Conservation (phyloP, 1,140 invertebrate genomes). For the Plodia interpunctella region DNA sequence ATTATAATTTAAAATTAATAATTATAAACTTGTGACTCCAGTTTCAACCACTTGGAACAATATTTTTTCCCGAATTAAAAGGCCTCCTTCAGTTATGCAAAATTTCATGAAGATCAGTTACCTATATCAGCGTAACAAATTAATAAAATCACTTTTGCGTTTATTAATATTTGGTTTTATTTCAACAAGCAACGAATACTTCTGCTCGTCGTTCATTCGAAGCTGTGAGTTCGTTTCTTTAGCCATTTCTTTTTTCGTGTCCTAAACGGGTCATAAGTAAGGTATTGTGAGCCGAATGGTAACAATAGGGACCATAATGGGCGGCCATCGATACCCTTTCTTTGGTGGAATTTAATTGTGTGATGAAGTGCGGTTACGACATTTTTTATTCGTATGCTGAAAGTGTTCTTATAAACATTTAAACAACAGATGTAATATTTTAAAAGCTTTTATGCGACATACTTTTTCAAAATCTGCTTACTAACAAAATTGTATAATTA, state of each 20-base stretch:
- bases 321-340: conserved; percentile 69
- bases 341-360: conserved; percentile 69
- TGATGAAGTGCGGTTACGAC: conserved; percentile 72
- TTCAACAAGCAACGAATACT: no score
- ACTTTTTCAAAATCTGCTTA: no score
- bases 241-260: conserved; percentile 70
- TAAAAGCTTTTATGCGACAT: background rate
- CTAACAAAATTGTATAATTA: no score
- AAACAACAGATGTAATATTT: background rate
- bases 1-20: no score
- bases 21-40: no score
- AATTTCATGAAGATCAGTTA: no score
- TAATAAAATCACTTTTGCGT: no score
- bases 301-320: conserved; percentile 72
- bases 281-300: conserved; percentile 64
- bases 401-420: conserved; percentile 26
- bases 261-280: conserved; percentile 68
- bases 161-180: no score
- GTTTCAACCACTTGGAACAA: no score
- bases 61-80: no score
- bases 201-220: conserved; percentile 5
- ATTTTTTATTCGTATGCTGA: conserved; percentile 43
- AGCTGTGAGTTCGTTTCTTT: conserved; percentile 37
- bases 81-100: no score
- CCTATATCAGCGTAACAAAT: no score